These are phyloP conservation scores for Reticulitermes lucifugus DNA, from an alignment of 2,888 invertebrate genomes.

Conservation along the genomic window DNA sequence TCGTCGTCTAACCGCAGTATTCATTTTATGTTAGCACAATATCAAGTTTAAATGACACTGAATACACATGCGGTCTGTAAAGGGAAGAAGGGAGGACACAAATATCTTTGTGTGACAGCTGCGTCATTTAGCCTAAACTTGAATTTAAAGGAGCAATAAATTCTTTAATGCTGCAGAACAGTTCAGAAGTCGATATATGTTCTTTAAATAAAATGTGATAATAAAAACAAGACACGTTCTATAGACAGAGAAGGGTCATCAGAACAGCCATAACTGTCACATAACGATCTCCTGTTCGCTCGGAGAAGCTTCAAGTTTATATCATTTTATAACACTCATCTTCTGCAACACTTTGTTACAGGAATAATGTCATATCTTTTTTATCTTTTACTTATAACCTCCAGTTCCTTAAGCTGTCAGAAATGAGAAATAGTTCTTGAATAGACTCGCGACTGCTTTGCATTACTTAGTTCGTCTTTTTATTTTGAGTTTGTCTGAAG, in stretches of 20 bases:
- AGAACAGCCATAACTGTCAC: slow-evolving; percentile 3
- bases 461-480: not conserved
- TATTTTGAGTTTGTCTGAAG: not conserved
- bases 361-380: slow-evolving; percentile 11
- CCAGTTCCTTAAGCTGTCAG: slow-evolving; percentile 31
- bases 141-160: not conserved
- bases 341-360: not conserved
- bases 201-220: not conserved
- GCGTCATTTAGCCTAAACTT: not conserved
- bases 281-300: not conserved
- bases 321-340: not conserved
- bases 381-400: slow-evolving; percentile 4
- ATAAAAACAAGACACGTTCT: not conserved
- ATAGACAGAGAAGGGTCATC: not conserved
- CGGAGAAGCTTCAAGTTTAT: not conserved
- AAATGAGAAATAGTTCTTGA: slow-evolving; percentile 46
- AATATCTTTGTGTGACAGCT: too few relatives aligned
- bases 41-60: too few relatives aligned
- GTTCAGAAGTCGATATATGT: not conserved
- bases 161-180: not conserved
- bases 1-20: too few relatives aligned
- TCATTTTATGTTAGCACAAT: too few relatives aligned
- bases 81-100: too few relatives aligned
- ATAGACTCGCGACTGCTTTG: slow-evolving; percentile 25
- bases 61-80: too few relatives aligned